Evolutionary conservation across 1,140 invertebrate genomes (phyloP), one percentile per base, ranked within the genome.

Genomic region (Drosophila nikananu): DNA sequence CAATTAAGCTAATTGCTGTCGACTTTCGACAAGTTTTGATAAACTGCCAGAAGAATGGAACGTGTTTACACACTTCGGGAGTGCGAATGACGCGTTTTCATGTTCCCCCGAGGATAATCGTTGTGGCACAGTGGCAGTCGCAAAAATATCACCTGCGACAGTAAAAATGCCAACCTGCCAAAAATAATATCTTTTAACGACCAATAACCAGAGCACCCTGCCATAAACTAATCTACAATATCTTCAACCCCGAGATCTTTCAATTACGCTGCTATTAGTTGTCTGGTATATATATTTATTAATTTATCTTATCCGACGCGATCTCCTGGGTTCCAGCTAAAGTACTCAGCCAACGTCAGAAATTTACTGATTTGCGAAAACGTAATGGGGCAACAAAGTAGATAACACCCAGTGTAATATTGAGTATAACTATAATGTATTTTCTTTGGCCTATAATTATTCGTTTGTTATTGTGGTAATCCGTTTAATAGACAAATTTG

Each of bases 1-100:
- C 67, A 39, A 72, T 72, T n/a, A 72, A 49, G 48, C 66, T 72
- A 72, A 72, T 71, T 72, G 27, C 37, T 23, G 23, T 37, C 65
- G 23, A 44, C 46, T 25, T 68, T 70, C 46, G 32, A 67, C 63
- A 42, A 17, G 12, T 35, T 46, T 25, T 68, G 65, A 68, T 70
- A 70, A 70, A 70, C 58, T 23, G 62, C 23, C 30, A 35, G 27
- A 27, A 64, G 15, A 64, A 30, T 48, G 65, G 19, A 46, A 46
- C 60, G 25, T 30, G 42, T 63, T 42, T 25, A 37, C 30, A 27
- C 21, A 17, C 37, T 41, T 27, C 15, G 27, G 12, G 17, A 30
- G 17, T 61, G 19, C 23, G 21, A 25, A 46, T 44, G 57, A 64
- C 59, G 64, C 59, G 61, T 17, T 64, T 64, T 48, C 19, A 23